Percentiles rank a stretch among this genome's conserved stretches.
Conservation (phyloP, 2,797 vertebrate species). For the Gambusia yucatana region DNA sequence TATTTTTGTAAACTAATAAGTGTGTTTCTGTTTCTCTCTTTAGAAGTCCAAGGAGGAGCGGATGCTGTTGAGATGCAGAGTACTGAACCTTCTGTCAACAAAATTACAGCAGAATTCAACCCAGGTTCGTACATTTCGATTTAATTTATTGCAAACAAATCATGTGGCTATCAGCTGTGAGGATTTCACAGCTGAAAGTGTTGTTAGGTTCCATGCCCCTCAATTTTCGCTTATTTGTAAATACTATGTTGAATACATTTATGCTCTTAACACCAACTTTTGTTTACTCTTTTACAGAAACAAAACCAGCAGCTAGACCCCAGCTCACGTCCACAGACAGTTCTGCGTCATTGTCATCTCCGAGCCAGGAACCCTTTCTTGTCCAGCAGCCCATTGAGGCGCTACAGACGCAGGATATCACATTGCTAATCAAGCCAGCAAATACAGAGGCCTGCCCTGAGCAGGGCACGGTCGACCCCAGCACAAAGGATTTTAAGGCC, state of each 20-base stretch:
- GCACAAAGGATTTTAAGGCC: constrained; percentile 80
- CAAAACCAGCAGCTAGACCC: constrained; percentile 64
- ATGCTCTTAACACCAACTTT: not conserved
- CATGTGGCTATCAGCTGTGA: too few relatives aligned
- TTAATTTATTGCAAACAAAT: not conserved
- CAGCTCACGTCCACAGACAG: constrained; percentile 54
- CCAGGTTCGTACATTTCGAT: constrained; percentile 63
- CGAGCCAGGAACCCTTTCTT: constrained; percentile 54
- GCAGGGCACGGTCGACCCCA: constrained; percentile 63
- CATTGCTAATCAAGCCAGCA: constrained; percentile 68
- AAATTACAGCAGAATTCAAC: constrained; percentile 54
- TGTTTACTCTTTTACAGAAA: constrained; percentile 47
- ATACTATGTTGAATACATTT: not conserved
- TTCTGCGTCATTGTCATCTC: constrained; percentile 50
- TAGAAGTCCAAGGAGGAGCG: constrained; percentile 60
- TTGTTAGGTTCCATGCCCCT: not conserved
- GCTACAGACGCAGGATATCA: constrained; percentile 60
- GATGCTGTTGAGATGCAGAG: constrained; percentile 44
- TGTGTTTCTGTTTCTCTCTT: constrained; percentile 25
- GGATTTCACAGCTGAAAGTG: not conserved
- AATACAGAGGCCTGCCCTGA: constrained; percentile 66
- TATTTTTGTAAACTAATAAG: constrained; percentile 1
- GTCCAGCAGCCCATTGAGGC: constrained; percentile 50
- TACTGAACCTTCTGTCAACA: constrained; percentile 53
- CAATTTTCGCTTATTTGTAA: not conserved